phyloP scores from a whole-genome alignment of 1,140 invertebrate genomes.

The Colletes gigas region DNA sequence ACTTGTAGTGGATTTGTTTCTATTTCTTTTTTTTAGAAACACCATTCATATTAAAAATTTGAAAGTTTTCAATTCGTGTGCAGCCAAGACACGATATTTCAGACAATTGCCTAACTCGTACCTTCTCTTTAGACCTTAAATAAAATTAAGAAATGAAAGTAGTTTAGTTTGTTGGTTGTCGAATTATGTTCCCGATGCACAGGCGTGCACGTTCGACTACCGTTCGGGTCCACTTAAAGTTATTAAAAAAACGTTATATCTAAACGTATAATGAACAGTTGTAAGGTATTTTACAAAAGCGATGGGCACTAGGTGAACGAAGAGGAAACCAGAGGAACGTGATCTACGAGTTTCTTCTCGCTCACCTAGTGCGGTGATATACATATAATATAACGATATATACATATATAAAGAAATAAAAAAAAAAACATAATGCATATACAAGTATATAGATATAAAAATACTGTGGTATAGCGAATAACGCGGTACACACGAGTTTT shows the following conservation, averaged over 20 bases:
- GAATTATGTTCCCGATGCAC: conserved; percentile 56
- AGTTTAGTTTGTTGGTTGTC: neutral
- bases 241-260: conserved; percentile 58
- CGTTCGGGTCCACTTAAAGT: conserved; percentile 75
- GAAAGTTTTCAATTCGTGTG: no score
- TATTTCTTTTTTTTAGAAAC: no score
- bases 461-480: conserved; percentile 6
- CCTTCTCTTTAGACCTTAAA: no score
- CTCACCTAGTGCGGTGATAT: conserved; percentile 59
- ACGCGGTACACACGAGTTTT: conserved; percentile 27
- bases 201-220: conserved; percentile 69
- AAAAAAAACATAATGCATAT: neutral
- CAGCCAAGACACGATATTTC: no score
- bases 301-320: conserved; percentile 46
- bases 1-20: neutral
- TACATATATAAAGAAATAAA: conserved; percentile 6
- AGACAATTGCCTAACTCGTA: no score
- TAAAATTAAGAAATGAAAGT: no score
- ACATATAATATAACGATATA: conserved; percentile 24
- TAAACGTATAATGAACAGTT: conserved; percentile 55
- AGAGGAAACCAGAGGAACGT: conserved; percentile 1
- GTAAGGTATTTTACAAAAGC: conserved; percentile 58
- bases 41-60: no score
- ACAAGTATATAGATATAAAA: conserved; percentile 5
- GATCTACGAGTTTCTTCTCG: conserved; percentile 49